Conservation (phyloP, 2,888 invertebrate genomes). For the Lissocephala sabroskyi region DNA sequence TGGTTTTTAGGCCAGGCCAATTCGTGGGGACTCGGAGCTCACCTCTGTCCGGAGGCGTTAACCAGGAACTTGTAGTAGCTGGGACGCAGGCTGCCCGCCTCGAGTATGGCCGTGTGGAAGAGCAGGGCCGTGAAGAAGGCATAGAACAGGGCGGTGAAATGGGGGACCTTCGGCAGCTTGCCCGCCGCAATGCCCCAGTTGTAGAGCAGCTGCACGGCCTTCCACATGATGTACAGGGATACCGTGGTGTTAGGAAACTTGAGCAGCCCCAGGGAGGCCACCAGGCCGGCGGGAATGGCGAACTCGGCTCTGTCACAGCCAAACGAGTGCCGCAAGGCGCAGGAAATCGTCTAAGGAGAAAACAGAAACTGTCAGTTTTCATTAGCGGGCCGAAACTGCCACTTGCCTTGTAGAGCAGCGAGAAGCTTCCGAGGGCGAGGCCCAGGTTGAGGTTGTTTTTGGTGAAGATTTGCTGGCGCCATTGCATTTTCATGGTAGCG, state of each 20-base stretch:
- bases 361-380: neutral
- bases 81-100: constrained; percentile 82
- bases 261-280: constrained; percentile 80
- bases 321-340: constrained; percentile 76
- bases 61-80: constrained; percentile 87
- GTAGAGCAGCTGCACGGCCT: constrained; percentile 82
- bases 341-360: constrained; percentile 75
- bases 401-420: constrained; percentile 78
- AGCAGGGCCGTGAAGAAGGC: constrained; percentile 82
- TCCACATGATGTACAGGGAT: constrained; percentile 85
- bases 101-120: constrained; percentile 83
- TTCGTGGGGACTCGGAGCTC: no score
- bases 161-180: constrained; percentile 78
- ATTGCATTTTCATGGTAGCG: constrained; percentile 73
- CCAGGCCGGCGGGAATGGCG: constrained; percentile 79
- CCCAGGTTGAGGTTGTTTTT: constrained; percentile 76
- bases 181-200: constrained; percentile 78
- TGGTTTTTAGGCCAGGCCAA: no score
- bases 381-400: neutral
- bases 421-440: constrained; percentile 79
- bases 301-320: constrained; percentile 76
- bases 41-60: constrained; percentile 80
- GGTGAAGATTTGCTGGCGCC: constrained; percentile 74
- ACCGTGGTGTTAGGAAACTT: constrained; percentile 83
- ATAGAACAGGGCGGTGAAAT: constrained; percentile 79